These are phyloP conservation scores for Coelopa frigida DNA, from an alignment of 1,140 invertebrate species.

Conservation along the genomic window DNA sequence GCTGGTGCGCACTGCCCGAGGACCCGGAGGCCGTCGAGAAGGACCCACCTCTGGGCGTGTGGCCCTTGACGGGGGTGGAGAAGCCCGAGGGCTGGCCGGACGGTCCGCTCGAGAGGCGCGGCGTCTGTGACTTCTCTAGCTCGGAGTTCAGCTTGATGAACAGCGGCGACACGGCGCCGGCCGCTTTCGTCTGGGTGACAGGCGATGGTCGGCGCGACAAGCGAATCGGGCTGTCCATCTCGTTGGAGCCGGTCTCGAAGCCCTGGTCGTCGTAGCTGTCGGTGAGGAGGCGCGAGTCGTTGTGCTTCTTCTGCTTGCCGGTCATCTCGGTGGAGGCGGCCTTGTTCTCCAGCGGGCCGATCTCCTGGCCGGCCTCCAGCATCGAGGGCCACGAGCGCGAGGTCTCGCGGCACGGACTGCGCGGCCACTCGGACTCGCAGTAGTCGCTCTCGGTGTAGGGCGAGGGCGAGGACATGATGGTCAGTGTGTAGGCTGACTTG, in stretches of 20 bases:
- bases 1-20: conserved; percentile 18
- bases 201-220: background rate
- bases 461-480: conserved; percentile 31
- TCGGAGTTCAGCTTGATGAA: conserved; percentile 12
- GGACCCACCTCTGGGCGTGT: conserved; percentile 12
- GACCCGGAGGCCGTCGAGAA: background rate
- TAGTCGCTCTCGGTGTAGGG: conserved; percentile 32
- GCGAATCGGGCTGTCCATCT: conserved; percentile 31
- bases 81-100: conserved; percentile 22
- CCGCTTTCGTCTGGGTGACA: background rate
- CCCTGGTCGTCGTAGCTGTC: conserved; percentile 38
- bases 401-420: background rate
- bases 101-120: conserved; percentile 1
- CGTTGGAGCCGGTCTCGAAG: conserved; percentile 38
- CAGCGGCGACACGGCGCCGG: conserved; percentile 1
- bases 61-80: conserved; percentile 31
- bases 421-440: no score
- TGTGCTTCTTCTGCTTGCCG: background rate
- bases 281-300: background rate
- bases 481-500: conserved; percentile 31
- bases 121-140: background rate
- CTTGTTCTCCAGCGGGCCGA: conserved; percentile 11
- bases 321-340: background rate
- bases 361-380: background rate
- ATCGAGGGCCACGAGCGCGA: conserved; percentile 3